Percentiles rank a stretch among this genome's conserved stretches.
Conservation (phyloP, 2,797 vertebrate genomes). For the Notamacropus eugenii region DNA sequence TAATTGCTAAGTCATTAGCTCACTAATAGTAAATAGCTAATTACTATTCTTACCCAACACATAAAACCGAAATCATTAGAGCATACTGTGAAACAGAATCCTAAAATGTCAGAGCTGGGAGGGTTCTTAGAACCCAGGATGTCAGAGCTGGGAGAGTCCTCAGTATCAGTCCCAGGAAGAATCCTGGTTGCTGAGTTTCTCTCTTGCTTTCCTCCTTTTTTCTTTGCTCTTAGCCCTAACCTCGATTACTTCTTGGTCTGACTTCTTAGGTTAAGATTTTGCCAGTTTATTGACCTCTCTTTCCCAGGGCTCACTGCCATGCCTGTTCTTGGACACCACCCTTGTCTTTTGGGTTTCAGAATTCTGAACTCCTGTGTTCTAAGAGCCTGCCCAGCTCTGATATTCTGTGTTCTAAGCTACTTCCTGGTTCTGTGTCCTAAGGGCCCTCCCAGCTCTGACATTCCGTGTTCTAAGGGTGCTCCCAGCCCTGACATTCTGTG, state of each 20-base stretch:
- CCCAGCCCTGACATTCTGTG: background rate
- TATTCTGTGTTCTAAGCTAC: too few species aligned
- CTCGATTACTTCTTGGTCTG: background rate
- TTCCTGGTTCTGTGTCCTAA: background rate
- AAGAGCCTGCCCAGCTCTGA: background rate
- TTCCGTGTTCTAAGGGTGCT: too few species aligned
- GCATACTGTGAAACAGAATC: background rate
- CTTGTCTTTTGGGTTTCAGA: background rate
- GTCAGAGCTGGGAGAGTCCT: background rate
- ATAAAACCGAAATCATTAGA: background rate
- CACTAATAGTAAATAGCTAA: slow-evolving; percentile 1
- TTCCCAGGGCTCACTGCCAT: background rate
- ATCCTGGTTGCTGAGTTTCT: background rate
- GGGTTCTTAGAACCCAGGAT: background rate
- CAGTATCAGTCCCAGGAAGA: background rate
- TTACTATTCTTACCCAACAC: background rate
- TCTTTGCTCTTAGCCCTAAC: background rate
- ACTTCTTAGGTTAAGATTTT: background rate
- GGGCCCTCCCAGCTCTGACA: too few species aligned
- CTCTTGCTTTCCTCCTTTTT: background rate
- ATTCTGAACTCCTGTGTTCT: background rate
- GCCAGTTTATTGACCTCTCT: background rate
- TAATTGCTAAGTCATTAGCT: slow-evolving; percentile 1
- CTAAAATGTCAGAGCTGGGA: background rate
- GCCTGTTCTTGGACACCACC: background rate